Percentiles rank a stretch among this genome's conserved stretches.
These are phyloP conservation scores for Neuroterus valhalla DNA, from an alignment of 1,140 invertebrate species.

Conservation along the genomic window DNA sequence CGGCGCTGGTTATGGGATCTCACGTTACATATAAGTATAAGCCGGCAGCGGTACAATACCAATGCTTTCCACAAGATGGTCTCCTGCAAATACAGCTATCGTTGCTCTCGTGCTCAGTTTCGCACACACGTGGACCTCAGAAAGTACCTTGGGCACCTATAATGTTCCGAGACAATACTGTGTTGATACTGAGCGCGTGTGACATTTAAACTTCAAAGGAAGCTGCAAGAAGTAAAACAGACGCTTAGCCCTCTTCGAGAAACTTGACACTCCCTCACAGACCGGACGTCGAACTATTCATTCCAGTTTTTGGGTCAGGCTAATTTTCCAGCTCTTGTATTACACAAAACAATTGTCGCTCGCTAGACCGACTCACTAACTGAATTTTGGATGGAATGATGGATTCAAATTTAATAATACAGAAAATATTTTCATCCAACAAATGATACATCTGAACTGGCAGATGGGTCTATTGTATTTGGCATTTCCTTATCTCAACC, in stretches of 20 bases:
- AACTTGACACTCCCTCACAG: constrained; percentile 6
- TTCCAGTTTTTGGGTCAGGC: background rate
- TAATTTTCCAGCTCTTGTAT: background rate
- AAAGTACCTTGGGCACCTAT: constrained; percentile 10
- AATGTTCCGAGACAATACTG: constrained; percentile 56
- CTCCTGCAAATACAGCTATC: constrained; percentile 46
- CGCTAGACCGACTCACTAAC: background rate
- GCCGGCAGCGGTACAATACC: constrained; percentile 55
- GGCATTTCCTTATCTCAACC: background rate
- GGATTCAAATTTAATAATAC: no score
- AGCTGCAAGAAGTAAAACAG: constrained; percentile 40
- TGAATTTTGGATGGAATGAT: background rate
- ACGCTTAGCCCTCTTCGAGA: background rate
- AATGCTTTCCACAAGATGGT: constrained; percentile 56
- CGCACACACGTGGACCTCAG: constrained; percentile 39
- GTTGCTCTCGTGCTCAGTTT: constrained; percentile 54
- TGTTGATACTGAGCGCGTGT: constrained; percentile 56
- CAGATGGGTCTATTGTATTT: background rate
- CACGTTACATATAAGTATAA: constrained; percentile 63
- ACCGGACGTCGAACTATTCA: constrained; percentile 14
- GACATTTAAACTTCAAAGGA: constrained; percentile 3
- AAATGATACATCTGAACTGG: background rate
- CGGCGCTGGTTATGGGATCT: constrained; percentile 47
- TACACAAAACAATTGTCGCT: background rate
- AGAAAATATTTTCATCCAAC: no score